A percentile compares a stretch with the other conserved stretches of the same genome.
Conservation (phyloP, 2,888 invertebrate species). For the Exephanes ischioxanthus region DNA sequence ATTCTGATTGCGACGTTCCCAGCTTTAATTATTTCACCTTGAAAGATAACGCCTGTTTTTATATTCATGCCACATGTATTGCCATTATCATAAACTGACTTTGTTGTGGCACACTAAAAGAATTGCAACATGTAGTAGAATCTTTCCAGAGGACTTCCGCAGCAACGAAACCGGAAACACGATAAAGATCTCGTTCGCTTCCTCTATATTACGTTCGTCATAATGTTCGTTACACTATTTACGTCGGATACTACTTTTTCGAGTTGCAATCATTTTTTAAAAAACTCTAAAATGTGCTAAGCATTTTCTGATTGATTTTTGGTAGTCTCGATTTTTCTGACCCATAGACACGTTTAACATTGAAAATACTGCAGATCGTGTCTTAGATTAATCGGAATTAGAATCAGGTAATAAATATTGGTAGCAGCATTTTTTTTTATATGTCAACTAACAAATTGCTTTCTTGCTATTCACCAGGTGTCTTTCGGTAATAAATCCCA, state of each 20-base stretch:
- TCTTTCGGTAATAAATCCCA: constrained; percentile 95
- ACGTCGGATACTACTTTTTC: not conserved
- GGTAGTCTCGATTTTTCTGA: not conserved
- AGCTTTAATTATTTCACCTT: constrained; percentile 14
- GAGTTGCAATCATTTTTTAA: not conserved
- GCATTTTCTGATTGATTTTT: not conserved
- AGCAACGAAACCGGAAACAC: not conserved
- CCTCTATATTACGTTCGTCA: not conserved
- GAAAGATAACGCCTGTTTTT: constrained; percentile 38
- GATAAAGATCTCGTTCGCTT: not conserved
- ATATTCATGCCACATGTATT: constrained; percentile 27
- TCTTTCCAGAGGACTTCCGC: not conserved
- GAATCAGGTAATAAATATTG: constrained; percentile 21
- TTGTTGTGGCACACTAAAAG: not conserved
- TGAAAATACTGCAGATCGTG: not conserved
- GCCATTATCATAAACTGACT: not conserved
- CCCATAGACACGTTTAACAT: not conserved
- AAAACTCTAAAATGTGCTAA: not conserved
- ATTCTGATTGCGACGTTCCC: not conserved
- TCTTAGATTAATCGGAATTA: constrained; percentile 25
- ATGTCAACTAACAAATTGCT: constrained; percentile 31
- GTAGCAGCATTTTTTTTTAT: constrained; percentile 29
- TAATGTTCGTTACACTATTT: not conserved
- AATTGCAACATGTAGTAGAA: not conserved
- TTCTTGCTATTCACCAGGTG: constrained; percentile 88